phyloP scores from a whole-genome alignment of 2,797 vertebrate genomes.

The Gobio occitaniae region DNA sequence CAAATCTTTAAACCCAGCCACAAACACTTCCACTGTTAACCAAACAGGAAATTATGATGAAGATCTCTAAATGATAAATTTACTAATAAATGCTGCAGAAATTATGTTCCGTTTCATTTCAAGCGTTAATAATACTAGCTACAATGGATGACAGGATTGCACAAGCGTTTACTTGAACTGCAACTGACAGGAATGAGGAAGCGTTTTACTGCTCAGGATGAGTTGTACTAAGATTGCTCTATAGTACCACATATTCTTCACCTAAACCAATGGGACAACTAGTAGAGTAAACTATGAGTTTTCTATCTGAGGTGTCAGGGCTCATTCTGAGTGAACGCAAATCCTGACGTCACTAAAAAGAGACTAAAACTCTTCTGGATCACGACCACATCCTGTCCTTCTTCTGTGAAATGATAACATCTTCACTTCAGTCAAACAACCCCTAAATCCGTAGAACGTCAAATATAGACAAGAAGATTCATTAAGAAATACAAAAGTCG shows the following conservation, averaged over 20 bases:
- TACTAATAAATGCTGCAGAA: neutral
- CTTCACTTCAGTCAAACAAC: conserved; percentile 20
- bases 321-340: conserved; percentile 28
- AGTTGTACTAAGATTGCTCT: conserved; percentile 1
- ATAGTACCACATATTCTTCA: neutral
- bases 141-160: conserved; percentile 33
- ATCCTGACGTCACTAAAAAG: conserved; percentile 23
- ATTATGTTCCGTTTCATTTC: neutral
- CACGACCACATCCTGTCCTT: conserved; percentile 47
- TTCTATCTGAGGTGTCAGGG: conserved; percentile 32
- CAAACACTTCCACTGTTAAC: conserved; percentile 23
- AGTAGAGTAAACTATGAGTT: conserved; percentile 15
- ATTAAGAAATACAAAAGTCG: neutral
- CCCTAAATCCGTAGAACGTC: neutral
- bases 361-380: conserved; percentile 25
- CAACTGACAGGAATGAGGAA: conserved; percentile 43
- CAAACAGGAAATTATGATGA: neutral
- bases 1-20: conserved; percentile 2
- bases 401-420: conserved; percentile 34
- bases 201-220: neutral
- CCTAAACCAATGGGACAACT: neutral
- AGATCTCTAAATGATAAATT: neutral
- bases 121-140: neutral
- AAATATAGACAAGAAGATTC: neutral
- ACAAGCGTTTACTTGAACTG: conserved; percentile 35